Percentiles rank a stretch among this genome's conserved stretches.
phyloP scores from a whole-genome alignment of 2,888 invertebrate genomes.

The Protula sp. region DNA sequence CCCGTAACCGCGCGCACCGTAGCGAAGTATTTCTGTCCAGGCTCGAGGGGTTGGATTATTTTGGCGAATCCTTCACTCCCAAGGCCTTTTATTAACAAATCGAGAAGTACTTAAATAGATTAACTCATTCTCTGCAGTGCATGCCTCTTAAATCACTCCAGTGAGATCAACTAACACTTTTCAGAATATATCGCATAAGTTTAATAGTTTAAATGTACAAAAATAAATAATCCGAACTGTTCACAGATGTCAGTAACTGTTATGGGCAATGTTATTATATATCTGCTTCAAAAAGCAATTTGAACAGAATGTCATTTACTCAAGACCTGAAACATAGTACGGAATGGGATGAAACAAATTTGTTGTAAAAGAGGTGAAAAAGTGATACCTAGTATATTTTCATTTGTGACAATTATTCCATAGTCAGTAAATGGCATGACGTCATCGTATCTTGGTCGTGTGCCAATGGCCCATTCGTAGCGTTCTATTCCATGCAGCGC shows the following conservation, averaged over 20 bases:
- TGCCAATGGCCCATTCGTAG: constrained; percentile 34
- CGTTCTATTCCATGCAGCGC: constrained; percentile 26
- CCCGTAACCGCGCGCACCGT: constrained; percentile 2
- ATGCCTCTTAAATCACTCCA: too few relatives aligned
- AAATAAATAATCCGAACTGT: too few relatives aligned
- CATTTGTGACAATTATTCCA: not conserved
- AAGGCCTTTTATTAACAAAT: not conserved
- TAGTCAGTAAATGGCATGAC: constrained; percentile 23
- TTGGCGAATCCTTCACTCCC: not conserved
- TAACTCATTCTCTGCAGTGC: too few relatives aligned
- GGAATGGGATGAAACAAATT: not conserved
- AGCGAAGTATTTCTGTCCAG: not conserved
- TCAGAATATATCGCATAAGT: not conserved
- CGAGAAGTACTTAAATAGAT: too few relatives aligned
- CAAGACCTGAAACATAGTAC: not conserved
- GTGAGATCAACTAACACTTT: not conserved
- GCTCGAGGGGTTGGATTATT: too few relatives aligned
- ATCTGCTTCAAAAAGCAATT: too few relatives aligned
- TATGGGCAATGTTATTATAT: too few relatives aligned
- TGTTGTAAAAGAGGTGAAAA: not conserved
- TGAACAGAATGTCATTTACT: too few relatives aligned
- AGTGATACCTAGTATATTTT: not conserved
- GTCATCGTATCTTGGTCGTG: constrained; percentile 26
- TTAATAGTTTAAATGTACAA: too few relatives aligned
- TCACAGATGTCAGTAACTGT: too few relatives aligned